phyloP scores from a whole-genome alignment of 2,113 vertebrate genomes.

The Apaloderma vittatum region DNA sequence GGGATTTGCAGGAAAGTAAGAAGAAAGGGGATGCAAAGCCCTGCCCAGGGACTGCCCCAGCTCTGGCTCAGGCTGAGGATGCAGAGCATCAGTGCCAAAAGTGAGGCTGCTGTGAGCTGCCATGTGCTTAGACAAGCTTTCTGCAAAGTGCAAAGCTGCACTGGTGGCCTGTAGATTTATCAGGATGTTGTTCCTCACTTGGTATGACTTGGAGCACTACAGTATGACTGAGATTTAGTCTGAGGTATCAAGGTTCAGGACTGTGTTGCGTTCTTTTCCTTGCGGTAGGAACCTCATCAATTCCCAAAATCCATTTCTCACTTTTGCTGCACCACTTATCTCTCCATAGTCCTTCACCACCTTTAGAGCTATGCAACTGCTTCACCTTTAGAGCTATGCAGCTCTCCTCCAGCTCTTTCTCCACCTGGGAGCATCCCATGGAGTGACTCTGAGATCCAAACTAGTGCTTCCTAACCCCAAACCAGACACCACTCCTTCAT shows the following conservation, averaged over 20 bases:
- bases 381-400: too few species aligned
- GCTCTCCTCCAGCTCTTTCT: background rate
- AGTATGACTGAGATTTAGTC: background rate
- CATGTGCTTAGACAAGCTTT: background rate
- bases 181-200: background rate
- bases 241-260: background rate
- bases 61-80: background rate
- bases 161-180: background rate
- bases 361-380: background rate
- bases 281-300: background rate
- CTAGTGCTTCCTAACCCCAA: background rate
- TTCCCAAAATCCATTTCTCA: background rate
- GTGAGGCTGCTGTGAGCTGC: background rate
- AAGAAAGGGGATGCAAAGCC: background rate
- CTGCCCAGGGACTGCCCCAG: background rate
- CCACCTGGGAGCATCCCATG: too few species aligned
- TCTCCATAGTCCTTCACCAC: background rate
- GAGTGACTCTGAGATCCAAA: background rate
- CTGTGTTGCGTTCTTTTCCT: background rate
- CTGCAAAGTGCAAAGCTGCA: background rate
- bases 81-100: background rate
- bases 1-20: background rate
- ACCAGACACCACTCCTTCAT: background rate
- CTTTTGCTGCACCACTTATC: too few species aligned
- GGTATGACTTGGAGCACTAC: background rate